These are phyloP conservation scores for Luehdorfia chinensis DNA, from an alignment of 1,140 invertebrate species.

Conservation along the genomic window DNA sequence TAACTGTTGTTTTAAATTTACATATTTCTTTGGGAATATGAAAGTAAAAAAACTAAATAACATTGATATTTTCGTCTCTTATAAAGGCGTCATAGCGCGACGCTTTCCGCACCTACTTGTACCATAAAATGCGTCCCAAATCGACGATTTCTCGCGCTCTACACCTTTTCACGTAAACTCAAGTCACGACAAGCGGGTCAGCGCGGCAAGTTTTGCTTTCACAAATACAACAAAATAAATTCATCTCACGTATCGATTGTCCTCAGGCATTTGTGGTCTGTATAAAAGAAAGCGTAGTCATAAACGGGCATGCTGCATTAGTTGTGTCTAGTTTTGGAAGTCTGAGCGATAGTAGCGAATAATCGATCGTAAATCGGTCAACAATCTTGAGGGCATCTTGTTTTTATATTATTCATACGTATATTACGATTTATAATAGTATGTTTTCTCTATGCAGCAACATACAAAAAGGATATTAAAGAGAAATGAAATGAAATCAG, in stretches of 20 bases:
- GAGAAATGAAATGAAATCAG: too few species aligned
- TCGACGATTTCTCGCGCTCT: constrained; percentile 66
- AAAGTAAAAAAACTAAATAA: too few species aligned
- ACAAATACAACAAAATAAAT: constrained; percentile 77
- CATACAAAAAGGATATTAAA: too few species aligned
- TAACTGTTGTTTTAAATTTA: too few species aligned
- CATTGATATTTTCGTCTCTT: too few species aligned
- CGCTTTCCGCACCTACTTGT: too few species aligned
- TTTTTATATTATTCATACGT: too few species aligned
- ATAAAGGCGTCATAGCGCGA: too few species aligned
- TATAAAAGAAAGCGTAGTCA: constrained; percentile 73
- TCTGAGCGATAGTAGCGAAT: not conserved
- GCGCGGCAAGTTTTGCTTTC: constrained; percentile 71
- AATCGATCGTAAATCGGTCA: not conserved
- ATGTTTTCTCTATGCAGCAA: too few species aligned
- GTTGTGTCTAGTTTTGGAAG: constrained; percentile 9
- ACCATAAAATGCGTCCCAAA: constrained; percentile 62
- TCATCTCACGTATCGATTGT: constrained; percentile 75
- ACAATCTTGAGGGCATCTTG: too few species aligned
- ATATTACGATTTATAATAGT: too few species aligned
- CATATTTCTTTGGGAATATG: too few species aligned
- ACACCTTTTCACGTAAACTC: constrained; percentile 71
- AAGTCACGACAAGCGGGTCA: constrained; percentile 69
- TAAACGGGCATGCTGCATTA: constrained; percentile 31
- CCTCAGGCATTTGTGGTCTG: constrained; percentile 57